Evolutionary conservation across 2,888 invertebrate species (phyloP).

Genomic region (Acrobasis suavella): DNA sequence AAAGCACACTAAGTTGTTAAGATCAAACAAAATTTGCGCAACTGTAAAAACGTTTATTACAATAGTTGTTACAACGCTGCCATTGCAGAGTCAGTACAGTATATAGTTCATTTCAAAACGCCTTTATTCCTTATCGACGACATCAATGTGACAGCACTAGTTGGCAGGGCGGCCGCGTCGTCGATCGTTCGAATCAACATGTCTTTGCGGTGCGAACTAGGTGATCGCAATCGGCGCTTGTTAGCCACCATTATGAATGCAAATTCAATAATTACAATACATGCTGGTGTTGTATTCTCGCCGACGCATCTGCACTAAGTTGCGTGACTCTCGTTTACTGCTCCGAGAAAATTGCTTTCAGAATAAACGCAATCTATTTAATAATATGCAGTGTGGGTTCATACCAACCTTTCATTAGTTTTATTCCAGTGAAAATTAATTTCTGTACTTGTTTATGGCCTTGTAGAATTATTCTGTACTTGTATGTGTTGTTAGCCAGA

Average conservation of each 20-base stretch:
- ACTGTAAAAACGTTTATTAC: too few relatives aligned
- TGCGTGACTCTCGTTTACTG: constrained; percentile 53
- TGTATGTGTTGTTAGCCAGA: neutral
- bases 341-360: constrained; percentile 44
- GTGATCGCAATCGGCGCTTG: constrained; percentile 70
- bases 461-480: neutral
- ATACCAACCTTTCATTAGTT: constrained; percentile 19
- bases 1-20: too few relatives aligned
- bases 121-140: neutral
- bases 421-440: constrained; percentile 18
- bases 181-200: constrained; percentile 60
- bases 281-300: constrained; percentile 43
- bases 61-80: too few relatives aligned
- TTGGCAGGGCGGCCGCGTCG: constrained; percentile 41
- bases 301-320: constrained; percentile 50
- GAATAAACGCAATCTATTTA: constrained; percentile 23
- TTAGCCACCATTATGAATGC: constrained; percentile 73
- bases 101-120: neutral
- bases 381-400: constrained; percentile 21
- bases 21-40: too few relatives aligned
- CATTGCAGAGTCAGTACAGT: too few relatives aligned
- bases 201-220: constrained; percentile 68
- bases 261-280: constrained; percentile 73
- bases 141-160: constrained; percentile 38
- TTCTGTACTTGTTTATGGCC: constrained; percentile 17